Evolutionary conservation across 2,888 invertebrate genomes (phyloP), one percentile per base, ranked within the genome.

Genomic region (Limnephilus marmoratus): DNA sequence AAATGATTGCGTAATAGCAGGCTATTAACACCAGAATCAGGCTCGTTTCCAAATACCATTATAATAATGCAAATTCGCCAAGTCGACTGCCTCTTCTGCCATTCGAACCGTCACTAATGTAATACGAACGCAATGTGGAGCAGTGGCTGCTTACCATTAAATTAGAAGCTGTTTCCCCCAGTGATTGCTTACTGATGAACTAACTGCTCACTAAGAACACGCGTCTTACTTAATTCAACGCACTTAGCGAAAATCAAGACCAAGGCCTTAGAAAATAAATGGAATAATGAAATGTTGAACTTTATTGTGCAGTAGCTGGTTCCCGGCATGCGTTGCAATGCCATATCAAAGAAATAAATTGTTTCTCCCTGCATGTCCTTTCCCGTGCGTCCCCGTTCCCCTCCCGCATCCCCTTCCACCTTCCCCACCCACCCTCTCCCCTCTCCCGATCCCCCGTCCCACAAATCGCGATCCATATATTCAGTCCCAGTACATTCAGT

Each of bases 51-150:
- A 68, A 24, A 24, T 24, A n/a, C 68, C n/a, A 68, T 68, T 68
- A 68, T n/a, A 89, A 81, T 89, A 89, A 89, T 81, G 88, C 88
- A 81, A 89, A 89, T 37, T 18, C 24, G 24, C 37, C 31, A 81
- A 89, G 88, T 89, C 37, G 80, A 81, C n/a, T 41, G 34, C 81
- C 88, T 80, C 88, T 68, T 68, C 24, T 45, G 24, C 41, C 80
- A 34, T 41, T 80, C 88, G 88, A 37, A 89, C 80, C 88, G 81
- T 89, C n/a, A 89, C 88, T 89, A 80, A 89, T 89, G 37, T 89
- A 89, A 89, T 89, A 37, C 88, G 29, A 37, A 18, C 88, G 31
- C 87, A 31, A 80, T 89, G 80, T 89, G 80, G 88, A 29, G 37
- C 88, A 37, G 3, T 80, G 15, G 41, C 88, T 49, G 88, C 80